Base-by-base conservation (phyloP, 1,140 invertebrate genomes). In the Phocides pigmalion region DNA sequence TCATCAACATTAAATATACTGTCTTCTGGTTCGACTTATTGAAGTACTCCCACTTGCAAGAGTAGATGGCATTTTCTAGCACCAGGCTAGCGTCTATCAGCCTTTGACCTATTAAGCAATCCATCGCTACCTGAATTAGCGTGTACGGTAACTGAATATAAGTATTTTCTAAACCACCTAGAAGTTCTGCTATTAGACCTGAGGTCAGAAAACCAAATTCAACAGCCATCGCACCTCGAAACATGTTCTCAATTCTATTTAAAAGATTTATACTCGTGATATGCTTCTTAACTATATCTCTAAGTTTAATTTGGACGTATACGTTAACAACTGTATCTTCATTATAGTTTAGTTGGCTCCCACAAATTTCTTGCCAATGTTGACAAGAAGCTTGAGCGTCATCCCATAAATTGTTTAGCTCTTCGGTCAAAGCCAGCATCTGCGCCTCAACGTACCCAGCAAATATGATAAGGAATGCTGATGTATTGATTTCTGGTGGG, bases 121-220 rank as follows among this genome's bases (percentile, higher is more conserved):
- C 78, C 59, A 84, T 74, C 2, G 59, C 62, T 0, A 84, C 53
- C 39, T 78, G 75, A 0, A 76, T 58, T 4, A 86, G 56, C 2
- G 75, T 68, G 51, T 75, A 86, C 0, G 83, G 82, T 6, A 84
- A 4, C 17, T 83, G 46, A 1, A 85, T 15, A 39, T 73, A 81
- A 3, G 80, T 84, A n/a, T 76, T 81, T 6, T 81, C 73, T 39
- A 85, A 51, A 3, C 79, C 80, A n/a, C 78, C 82, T 8, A 87
- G 63, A 2, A 87, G 53, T 62, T 80, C 81, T 1, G 74, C 70
- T 35, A 79, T 78, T 12, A 86, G 15, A 4, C 66, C 71, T 8
- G 70, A 17, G 0, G 51, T 66, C 6, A 81, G 32, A 6, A 75
- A 39, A 8, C 61, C n/a, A 22, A 76, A 81, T 28, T 82, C 80